Evolutionary conservation across 1,140 invertebrate species (phyloP).

Genomic region (Zaprionus nigranus): DNA sequence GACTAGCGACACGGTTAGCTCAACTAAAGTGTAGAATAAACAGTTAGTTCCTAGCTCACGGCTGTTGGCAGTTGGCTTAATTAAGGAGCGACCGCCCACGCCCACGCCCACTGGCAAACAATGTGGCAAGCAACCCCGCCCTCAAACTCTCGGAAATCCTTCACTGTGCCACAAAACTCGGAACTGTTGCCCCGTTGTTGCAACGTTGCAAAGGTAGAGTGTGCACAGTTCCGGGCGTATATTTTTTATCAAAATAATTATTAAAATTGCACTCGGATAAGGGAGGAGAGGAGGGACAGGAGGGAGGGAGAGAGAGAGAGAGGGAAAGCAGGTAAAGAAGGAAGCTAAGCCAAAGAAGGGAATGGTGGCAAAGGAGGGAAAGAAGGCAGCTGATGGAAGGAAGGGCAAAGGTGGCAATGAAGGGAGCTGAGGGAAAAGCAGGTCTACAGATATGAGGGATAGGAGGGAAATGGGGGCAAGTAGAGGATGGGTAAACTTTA

Average conservation of each 20-base stretch:
- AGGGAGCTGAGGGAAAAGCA: no score
- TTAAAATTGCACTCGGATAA: conserved; percentile 69
- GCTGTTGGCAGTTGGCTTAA: conserved; percentile 4
- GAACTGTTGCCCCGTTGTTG: conserved; percentile 2
- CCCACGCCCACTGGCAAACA: conserved; percentile 15
- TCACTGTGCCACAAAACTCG: background rate
- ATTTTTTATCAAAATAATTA: conserved; percentile 81
- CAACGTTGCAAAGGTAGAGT: background rate
- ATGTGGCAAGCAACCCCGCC: background rate
- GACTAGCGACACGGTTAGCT: background rate
- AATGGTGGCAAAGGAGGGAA: background rate
- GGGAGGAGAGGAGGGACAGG: conserved; percentile 22
- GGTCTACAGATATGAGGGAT: no score
- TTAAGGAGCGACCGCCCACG: background rate
- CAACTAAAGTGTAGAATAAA: conserved; percentile 4
- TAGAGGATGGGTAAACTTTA: background rate
- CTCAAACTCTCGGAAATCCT: background rate
- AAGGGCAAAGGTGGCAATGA: no score
- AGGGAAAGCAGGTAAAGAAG: no score
- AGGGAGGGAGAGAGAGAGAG: conserved; percentile 5
- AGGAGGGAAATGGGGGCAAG: background rate
- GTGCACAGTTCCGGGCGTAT: conserved; percentile 34
- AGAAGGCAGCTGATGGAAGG: no score
- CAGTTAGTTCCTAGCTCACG: conserved; percentile 5
- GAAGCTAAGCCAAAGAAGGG: background rate